Evolutionary conservation across 2,797 vertebrate genomes (phyloP).

Genomic region (Mormyrus hasselquistii): DNA sequence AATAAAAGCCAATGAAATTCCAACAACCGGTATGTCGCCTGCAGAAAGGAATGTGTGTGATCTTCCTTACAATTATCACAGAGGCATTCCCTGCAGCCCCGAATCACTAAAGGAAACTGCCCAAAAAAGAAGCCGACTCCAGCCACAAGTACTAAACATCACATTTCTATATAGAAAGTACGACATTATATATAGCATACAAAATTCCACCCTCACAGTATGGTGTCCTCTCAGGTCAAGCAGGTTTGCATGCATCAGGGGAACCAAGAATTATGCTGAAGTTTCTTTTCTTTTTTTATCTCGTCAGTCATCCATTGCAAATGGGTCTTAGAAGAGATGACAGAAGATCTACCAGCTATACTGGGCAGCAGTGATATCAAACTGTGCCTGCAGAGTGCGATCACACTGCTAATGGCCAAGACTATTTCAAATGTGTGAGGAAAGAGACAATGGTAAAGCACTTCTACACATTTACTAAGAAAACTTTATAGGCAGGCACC

Average conservation of each 20-base stretch:
- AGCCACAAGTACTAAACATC: no score
- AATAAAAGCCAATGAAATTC: not conserved
- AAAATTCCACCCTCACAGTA: not conserved
- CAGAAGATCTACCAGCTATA: not conserved
- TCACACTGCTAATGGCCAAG: not conserved
- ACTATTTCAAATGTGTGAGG: not conserved
- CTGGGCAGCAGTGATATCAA: not conserved
- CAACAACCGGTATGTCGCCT: not conserved
- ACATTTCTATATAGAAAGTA: not conserved
- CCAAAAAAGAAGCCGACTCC: not conserved
- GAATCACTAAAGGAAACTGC: not conserved
- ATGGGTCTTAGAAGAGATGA: not conserved
- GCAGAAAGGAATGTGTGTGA: not conserved
- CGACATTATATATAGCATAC: not conserved
- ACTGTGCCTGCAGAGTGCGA: not conserved
- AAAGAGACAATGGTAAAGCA: not conserved
- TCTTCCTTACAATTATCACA: not conserved
- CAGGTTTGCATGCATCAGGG: not conserved
- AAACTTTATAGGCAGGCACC: not conserved
- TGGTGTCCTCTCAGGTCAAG: not conserved
- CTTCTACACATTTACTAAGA: not conserved
- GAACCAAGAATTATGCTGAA: not conserved
- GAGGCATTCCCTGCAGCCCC: not conserved
- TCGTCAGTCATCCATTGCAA: not conserved
- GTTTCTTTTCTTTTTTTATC: not conserved